These are phyloP conservation scores for Heliangelus exortis DNA, from an alignment of 2,797 vertebrate species.

Conservation along the genomic window DNA sequence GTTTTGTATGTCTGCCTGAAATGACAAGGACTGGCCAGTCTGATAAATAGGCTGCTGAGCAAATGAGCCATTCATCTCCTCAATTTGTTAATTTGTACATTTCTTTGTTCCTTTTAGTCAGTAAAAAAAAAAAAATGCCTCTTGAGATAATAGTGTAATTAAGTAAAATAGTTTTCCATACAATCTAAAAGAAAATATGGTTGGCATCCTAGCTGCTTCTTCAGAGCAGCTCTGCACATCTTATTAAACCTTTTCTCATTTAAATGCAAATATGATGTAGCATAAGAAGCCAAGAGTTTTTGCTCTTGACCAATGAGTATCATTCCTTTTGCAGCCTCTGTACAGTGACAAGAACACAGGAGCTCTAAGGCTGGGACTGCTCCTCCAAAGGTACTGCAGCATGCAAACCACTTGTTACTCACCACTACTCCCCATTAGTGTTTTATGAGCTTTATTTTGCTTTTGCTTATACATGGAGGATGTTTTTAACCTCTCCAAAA, in stretches of 20 bases:
- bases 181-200: not conserved
- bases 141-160: not conserved
- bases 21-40: not conserved
- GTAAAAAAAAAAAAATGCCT: not conserved
- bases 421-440: accelerated
- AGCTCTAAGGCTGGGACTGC: not conserved
- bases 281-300: not conserved
- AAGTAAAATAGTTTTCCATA: not conserved
- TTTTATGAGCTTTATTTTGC: not conserved
- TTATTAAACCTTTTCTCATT: not conserved
- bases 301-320: not conserved
- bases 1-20: not conserved
- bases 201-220: not conserved
- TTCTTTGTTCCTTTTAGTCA: not conserved
- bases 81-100: not conserved
- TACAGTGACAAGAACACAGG: not conserved
- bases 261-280: not conserved
- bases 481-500: not conserved
- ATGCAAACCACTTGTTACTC: not conserved
- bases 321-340: not conserved
- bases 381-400: not conserved
- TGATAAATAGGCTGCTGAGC: not conserved
- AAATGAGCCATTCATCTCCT: not conserved
- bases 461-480: not conserved
- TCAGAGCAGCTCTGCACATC: not conserved